Evolutionary conservation across 2,113 vertebrate species (phyloP), one percentile per base, ranked within the genome.

Genomic region (Ceratotherium simum): DNA sequence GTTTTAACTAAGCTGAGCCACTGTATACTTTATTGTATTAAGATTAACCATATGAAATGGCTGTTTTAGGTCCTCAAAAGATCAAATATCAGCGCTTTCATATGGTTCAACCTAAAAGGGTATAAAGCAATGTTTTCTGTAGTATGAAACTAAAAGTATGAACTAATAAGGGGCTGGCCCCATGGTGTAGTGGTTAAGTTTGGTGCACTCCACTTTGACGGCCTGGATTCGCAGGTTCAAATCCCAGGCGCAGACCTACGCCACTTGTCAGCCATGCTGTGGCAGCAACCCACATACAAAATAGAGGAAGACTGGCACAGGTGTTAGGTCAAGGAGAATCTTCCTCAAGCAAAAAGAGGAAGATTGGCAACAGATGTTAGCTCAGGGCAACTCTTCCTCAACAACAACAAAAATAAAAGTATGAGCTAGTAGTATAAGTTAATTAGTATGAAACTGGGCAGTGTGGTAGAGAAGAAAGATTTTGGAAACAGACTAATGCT

Each of bases 401-500:
- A 48, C 48, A 48, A 48, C 8, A 48, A 48, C 7, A 48, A 48
- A 48, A 48, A 48, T 73, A 27, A 82, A 91, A 75, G 8, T n/a
- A 48, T 67, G 16, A 90, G 67, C 12, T 29, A 76, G 31, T 76
- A 60, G 27, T 80, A 76, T 69, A 51, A 81, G 72, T 25, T 48
- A 84, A 94, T 14, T 64, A 48, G 60, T 58, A 33, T 25, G 36
- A 81, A 81, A 75, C 16, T 79, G 70, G 36, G 7, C 81, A 64
- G 9, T 39, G 2, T 16, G 3, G 8, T 73, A 25, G 29, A 3
- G 29, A 46, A 70, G 48, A 93, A 96, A 85, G 18, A 82, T 91
- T 80, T 85, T 67, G n/a, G 39, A 95, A 95, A 96, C 9, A 83
- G 67, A 48, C 12, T 54, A 94, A 62, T 20, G 51, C 12, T 90